Percentiles rank a stretch among this genome's conserved stretches.
These are phyloP conservation scores for Arion vulgaris DNA, from an alignment of 1,140 invertebrate species.

Conservation along the genomic window DNA sequence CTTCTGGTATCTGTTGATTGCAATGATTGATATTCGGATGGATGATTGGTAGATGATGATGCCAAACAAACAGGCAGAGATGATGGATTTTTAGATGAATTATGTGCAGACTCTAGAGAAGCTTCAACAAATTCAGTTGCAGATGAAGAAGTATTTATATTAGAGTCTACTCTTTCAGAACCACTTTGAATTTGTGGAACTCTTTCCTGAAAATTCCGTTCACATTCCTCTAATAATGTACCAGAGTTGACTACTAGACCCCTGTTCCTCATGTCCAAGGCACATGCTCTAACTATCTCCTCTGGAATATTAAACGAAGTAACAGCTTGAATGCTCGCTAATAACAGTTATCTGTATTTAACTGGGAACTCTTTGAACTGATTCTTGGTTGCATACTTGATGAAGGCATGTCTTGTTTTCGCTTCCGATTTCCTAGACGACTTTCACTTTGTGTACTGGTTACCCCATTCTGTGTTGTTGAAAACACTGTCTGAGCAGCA, in stretches of 20 bases:
- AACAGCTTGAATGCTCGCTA: background rate
- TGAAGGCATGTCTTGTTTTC: slow-evolving; percentile 1
- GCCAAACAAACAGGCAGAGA: no score
- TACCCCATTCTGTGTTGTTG: background rate
- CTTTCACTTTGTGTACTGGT: background rate
- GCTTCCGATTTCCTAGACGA: background rate
- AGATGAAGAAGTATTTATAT: background rate
- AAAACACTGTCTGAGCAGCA: background rate
- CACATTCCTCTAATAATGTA: slow-evolving; percentile 2
- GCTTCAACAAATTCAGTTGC: background rate
- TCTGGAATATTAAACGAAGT: background rate
- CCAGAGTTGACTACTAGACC: background rate
- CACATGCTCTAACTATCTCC: background rate
- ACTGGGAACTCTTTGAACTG: background rate
- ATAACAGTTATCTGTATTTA: slow-evolving; percentile 1
- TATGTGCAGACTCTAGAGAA: background rate
- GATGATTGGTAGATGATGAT: background rate
- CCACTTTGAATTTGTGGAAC: background rate
- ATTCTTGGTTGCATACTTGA: background rate
- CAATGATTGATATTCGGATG: background rate
- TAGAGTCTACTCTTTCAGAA: background rate
- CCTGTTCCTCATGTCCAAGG: background rate
- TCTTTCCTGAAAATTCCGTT: background rate
- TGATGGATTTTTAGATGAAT: background rate
- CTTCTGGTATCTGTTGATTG: background rate